phyloP scores from a whole-genome alignment of 2,113 vertebrate genomes.

The Casuarius casuarius region DNA sequence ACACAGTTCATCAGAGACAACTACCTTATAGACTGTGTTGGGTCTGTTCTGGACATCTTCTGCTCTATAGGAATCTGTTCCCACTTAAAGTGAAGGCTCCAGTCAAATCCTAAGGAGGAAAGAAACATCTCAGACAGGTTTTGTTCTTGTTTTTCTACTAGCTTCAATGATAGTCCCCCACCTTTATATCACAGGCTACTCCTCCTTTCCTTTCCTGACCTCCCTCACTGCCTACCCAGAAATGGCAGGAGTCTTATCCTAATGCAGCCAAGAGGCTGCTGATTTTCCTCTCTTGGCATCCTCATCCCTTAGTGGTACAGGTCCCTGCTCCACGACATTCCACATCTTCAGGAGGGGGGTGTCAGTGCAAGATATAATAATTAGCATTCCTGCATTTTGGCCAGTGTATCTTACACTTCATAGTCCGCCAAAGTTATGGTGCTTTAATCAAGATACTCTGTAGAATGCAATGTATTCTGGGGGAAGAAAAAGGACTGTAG shows the following conservation, averaged over 20 bases:
- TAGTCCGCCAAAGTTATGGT: not conserved
- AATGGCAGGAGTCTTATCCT: not conserved
- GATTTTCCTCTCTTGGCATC: not conserved
- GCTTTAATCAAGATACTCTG: not conserved
- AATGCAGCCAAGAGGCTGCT: not conserved
- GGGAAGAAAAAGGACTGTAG: not conserved
- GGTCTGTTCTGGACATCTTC: conserved; percentile 95
- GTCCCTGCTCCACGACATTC: not conserved
- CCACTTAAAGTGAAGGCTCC: conserved; percentile 99
- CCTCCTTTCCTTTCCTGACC: not conserved
- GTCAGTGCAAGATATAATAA: not conserved
- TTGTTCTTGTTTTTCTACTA: not conserved
- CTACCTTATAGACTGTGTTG: conserved; percentile 94
- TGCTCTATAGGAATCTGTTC: conserved; percentile 98
- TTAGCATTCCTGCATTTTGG: not conserved
- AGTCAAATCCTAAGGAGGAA: conserved; percentile 90
- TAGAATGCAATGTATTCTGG: not conserved
- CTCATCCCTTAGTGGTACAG: not conserved
- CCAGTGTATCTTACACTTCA: not conserved
- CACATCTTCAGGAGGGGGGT: not conserved
- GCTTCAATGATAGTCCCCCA: not conserved
- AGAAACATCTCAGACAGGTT: not conserved
- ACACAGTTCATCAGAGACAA: not conserved
- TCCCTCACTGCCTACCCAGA: not conserved
- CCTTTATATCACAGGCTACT: not conserved